Conservation (phyloP, 2,113 vertebrate genomes). For the Progne subis region DNA sequence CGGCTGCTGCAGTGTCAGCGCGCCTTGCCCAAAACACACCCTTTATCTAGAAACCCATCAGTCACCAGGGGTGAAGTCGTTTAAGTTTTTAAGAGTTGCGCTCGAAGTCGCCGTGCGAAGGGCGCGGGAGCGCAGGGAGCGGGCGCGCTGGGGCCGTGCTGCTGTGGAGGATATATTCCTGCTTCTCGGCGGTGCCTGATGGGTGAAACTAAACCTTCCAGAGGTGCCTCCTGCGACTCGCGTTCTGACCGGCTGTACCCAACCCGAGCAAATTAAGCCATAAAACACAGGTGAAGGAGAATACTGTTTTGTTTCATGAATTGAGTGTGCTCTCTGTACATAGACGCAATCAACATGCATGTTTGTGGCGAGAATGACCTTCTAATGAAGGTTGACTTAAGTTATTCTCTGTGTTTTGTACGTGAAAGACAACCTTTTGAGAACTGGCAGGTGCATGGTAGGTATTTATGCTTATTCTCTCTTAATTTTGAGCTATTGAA, state of each 20-base stretch:
- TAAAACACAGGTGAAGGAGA: background rate
- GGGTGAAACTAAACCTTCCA: background rate
- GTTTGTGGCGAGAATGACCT: background rate
- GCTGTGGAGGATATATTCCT: rapidly evolving
- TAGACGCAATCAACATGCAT: background rate
- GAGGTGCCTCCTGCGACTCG: background rate
- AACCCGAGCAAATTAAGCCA: background rate
- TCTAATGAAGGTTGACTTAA: background rate
- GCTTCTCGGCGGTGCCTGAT: background rate
- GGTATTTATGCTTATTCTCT: background rate
- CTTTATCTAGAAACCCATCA: rapidly evolving
- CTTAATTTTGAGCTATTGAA: background rate
- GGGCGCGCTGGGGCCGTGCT: background rate
- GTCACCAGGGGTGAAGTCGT: background rate
- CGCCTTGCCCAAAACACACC: rapidly evolving
- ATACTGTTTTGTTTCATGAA: background rate
- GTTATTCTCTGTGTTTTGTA: background rate
- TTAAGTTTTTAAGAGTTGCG: background rate
- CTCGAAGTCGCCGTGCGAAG: background rate
- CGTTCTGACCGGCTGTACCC: background rate
- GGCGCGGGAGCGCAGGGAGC: background rate
- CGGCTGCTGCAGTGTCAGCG: background rate
- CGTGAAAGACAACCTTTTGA: background rate
- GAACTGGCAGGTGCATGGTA: background rate
- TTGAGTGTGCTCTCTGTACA: background rate